Conservation (phyloP, 2,888 invertebrate genomes). For the Trilocha varians region DNA sequence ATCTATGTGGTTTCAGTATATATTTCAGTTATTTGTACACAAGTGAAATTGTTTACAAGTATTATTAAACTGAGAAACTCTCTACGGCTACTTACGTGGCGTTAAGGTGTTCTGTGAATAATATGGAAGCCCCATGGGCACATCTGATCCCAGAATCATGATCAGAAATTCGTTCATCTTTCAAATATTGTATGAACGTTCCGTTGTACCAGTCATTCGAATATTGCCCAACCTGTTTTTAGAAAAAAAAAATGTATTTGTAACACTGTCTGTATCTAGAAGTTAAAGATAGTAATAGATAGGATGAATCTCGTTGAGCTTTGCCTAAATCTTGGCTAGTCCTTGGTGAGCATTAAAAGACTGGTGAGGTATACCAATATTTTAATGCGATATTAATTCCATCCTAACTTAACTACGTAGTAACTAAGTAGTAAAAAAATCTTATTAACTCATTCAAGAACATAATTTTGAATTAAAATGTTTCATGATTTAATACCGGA, state of each 20-base stretch:
- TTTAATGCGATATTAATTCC: too few species aligned
- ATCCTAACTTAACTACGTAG: too few species aligned
- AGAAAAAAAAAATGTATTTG: neutral
- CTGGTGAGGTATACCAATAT: too few species aligned
- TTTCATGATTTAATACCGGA: constrained; percentile 31
- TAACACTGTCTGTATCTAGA: neutral
- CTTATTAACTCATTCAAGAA: neutral
- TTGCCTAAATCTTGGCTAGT: too few species aligned
- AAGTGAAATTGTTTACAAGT: too few species aligned
- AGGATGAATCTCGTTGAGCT: too few species aligned
- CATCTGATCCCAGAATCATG: constrained; percentile 42
- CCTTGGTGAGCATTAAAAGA: too few species aligned
- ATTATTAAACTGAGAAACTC: neutral
- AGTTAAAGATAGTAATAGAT: too few species aligned
- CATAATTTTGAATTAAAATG: neutral
- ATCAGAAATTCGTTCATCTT: constrained; percentile 34
- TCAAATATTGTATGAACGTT: constrained; percentile 36
- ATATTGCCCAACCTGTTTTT: constrained; percentile 36
- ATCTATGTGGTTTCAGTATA: neutral
- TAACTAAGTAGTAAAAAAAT: too few species aligned
- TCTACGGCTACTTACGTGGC: constrained; percentile 32
- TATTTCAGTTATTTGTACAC: neutral
- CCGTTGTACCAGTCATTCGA: constrained; percentile 36
- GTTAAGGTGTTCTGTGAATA: constrained; percentile 39
- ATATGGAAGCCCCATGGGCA: constrained; percentile 29